A percentile compares a stretch with the other conserved stretches of the same genome.
phyloP scores from a whole-genome alignment of 2,797 vertebrate species.

The Ctenochaetus hawaiiensis region DNA sequence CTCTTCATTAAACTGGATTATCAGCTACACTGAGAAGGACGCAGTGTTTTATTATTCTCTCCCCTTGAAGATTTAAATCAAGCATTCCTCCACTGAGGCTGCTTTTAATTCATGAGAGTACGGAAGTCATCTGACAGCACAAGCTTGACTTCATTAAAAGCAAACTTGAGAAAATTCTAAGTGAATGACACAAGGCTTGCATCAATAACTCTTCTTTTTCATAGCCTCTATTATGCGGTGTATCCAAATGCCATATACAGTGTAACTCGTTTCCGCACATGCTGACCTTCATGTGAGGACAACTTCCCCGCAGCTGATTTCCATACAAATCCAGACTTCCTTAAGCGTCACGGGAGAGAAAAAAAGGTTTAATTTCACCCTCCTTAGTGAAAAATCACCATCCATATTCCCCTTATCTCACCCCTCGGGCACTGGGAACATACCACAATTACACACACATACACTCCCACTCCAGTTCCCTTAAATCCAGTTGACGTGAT shows the following conservation, averaged over 20 bases:
- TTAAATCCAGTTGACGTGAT: constrained; percentile 54
- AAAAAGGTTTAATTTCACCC: constrained; percentile 58
- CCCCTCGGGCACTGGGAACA: constrained; percentile 29
- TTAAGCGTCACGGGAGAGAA: constrained; percentile 17
- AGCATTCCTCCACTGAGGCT: constrained; percentile 7
- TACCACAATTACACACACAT: constrained; percentile 9
- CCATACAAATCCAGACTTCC: constrained; percentile 49
- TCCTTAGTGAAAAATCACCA: constrained; percentile 40
- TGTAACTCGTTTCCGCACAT: constrained; percentile 11
- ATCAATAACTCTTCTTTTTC: constrained; percentile 19
- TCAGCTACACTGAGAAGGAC: constrained; percentile 33
- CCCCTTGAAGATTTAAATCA: constrained; percentile 20
- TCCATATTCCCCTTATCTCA: constrained; percentile 49
- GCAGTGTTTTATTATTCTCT: constrained; percentile 3
- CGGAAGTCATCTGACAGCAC: constrained; percentile 2
- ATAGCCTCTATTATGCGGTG: background rate
- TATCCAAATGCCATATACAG: constrained; percentile 15
- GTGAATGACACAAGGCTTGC: constrained; percentile 20
- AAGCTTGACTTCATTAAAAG: constrained; percentile 7
- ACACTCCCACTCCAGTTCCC: constrained; percentile 33
- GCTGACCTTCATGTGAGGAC: constrained; percentile 51
- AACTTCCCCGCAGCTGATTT: constrained; percentile 51
- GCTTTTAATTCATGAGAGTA: constrained; percentile 14
- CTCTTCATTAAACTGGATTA: constrained; percentile 5
- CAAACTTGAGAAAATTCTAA: constrained; percentile 16